phyloP scores from a whole-genome alignment of 2,797 vertebrate species.

The Gouania willdenowi region DNA sequence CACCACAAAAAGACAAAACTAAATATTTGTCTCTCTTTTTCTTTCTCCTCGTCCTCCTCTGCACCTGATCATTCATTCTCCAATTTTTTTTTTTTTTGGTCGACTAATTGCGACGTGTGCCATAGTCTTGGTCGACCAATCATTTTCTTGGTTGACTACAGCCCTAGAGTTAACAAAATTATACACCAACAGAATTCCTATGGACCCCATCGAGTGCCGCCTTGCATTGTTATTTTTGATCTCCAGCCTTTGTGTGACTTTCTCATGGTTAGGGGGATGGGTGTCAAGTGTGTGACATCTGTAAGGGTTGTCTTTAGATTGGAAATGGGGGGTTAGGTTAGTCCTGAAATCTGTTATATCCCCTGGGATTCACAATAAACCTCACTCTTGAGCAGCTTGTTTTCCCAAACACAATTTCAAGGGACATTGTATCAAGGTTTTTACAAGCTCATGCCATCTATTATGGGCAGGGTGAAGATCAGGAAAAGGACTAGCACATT shows the following conservation, averaged over 20 bases:
- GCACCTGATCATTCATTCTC: too few relatives aligned
- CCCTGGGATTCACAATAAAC: slow-evolving; percentile 17
- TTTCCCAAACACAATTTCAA: slow-evolving; percentile 5
- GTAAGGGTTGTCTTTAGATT: neutral
- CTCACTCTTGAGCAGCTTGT: slow-evolving; percentile 6
- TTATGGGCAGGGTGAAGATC: neutral
- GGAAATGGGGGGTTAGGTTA: neutral
- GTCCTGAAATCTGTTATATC: neutral
- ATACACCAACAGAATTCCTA: slow-evolving; percentile 37
- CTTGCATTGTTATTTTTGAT: slow-evolving; percentile 43
- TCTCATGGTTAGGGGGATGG: slow-evolving; percentile 47
- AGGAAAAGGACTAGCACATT: neutral
- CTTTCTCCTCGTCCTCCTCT: too few relatives aligned
- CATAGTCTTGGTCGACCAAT: too few relatives aligned
- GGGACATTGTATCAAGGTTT: slow-evolving; percentile 20
- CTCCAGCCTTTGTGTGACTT: slow-evolving; percentile 52
- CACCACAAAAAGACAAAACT: too few relatives aligned
- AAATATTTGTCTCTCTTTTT: too few relatives aligned
- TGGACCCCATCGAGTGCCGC: slow-evolving; percentile 13
- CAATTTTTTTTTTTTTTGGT: too few relatives aligned
- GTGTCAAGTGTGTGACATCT: neutral
- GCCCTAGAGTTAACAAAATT: neutral
- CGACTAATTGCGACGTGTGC: too few relatives aligned
- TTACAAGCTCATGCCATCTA: slow-evolving; percentile 17
- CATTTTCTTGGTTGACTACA: too few relatives aligned